These are phyloP conservation scores for Brachionus koreanus DNA, from an alignment of 1,140 invertebrate genomes.

Conservation along the genomic window DNA sequence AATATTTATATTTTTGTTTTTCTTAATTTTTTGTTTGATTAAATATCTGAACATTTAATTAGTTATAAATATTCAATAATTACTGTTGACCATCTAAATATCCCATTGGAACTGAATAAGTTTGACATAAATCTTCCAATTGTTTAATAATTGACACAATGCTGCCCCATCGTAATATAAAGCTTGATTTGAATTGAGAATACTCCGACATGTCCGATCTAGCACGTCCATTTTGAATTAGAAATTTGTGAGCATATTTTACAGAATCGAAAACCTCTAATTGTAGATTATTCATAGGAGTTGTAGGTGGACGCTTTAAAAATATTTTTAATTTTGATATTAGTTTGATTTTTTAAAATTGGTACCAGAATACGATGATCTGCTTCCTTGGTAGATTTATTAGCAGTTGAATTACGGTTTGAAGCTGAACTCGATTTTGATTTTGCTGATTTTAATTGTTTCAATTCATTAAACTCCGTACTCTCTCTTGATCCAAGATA, in stretches of 20 bases:
- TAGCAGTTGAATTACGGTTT: not conserved
- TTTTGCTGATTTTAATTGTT: not conserved
- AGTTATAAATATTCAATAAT: not conserved
- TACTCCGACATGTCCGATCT: not conserved
- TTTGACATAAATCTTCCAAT: constrained; percentile 52
- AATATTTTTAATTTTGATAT: not conserved
- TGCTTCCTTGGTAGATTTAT: not conserved
- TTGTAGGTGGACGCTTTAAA: not conserved
- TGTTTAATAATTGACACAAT: constrained; percentile 54
- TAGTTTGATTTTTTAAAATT: not conserved
- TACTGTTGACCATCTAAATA: constrained; percentile 57
- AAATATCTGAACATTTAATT: too few species aligned
- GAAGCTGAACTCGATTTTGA: not conserved
- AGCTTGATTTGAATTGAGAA: constrained; percentile 27
- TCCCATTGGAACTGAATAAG: constrained; percentile 55
- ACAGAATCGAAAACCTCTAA: not conserved
- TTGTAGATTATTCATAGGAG: not conserved
- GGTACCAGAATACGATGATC: not conserved
- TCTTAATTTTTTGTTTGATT: too few species aligned
- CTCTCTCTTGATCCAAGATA: not conserved
- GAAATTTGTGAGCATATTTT: constrained; percentile 7
- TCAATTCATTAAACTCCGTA: not conserved
- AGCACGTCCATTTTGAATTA: constrained; percentile 5
- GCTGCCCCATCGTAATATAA: constrained; percentile 46
- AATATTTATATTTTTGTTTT: too few species aligned